Evolutionary conservation across 2,113 vertebrate species (phyloP), one percentile per base, ranked within the genome.

Genomic region (Trinectes maculatus): DNA sequence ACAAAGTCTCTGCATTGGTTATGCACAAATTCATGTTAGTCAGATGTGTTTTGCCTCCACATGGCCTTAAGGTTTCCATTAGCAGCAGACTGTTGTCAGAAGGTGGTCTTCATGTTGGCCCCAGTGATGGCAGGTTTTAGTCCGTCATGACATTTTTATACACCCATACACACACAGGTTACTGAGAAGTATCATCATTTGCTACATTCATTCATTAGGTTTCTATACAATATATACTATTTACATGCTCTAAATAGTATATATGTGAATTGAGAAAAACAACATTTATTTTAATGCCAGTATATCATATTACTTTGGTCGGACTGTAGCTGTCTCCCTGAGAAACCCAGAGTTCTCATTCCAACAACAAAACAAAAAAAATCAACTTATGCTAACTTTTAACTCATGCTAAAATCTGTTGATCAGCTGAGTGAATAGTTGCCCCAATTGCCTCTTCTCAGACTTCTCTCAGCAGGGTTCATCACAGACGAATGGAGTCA

Each of bases 21-120:
- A 79, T 64, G 78, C 80, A 79, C 65, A 77, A 72, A 59, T 85
- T 87, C 61, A 59, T 77, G 58, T 79, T 87, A 82, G 71, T 91
- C 79, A 83, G 70, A 83, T 82, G 54, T 77, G 67, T 66, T 72
- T 51, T 66, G 64, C 57, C 77, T 84, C 62, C 31, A 73, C 24
- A 0, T 61, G 51, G 85, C 74, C 77, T 63, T 85, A 80, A 87
- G 84, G 83, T 86, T 90, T 81, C 80, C 79, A 89, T 91, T 87
- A 88, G 66, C 46, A 67, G 64, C 61, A 47, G 63, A 54, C 53
- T 53, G 70, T 79, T 86, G 81, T 87, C 77, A 84, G 87, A 67
- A 70, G 81, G 82, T 86, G 85, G 81, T 79, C 87, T 83, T 24
- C 51, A 47, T 24, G 68, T 76, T 74, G 71, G 74, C 62, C 58